Base-by-base conservation (phyloP, 1,140 invertebrate genomes). In the Eubasilissa regina region DNA sequence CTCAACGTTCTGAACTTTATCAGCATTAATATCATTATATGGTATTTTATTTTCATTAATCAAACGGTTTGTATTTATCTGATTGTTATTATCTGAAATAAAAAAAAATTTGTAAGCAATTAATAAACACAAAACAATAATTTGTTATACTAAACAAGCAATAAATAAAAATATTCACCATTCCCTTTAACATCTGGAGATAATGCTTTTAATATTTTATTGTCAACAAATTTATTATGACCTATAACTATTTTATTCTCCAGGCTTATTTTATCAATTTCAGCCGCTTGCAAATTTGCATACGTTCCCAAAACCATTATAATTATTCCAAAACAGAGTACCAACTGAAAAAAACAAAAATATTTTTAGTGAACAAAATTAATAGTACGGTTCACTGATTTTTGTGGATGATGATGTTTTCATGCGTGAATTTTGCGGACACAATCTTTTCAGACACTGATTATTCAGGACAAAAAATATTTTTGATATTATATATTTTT, bases 241-340 rank as follows among this genome's bases (percentile, higher is more conserved):
- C 73, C 56, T 45, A 66, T 25, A 9, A 56, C 12, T 15, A 81
- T 19, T 79, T 75, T 80, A 56, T 78, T 66, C 44, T 79, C 72
- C 12, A 76, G 43, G n/a, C 88, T 86, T 0, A 89, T 88, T 48
- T 86, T 87, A 66, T 89, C 87, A 17, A 89, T 89, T 12, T 95
- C 94, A 4, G 93, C 92, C 0, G 94, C 93, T 86, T 93, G 93
- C 47, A 97, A 87, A 86, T 96, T 97, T 4, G 95, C 94, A 85
- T 95, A 97, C 0, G 96, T 97, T 79, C 96, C 95, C 17, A 97
- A 88, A 8, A 97, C 91, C 91, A 97, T 93, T 48, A 97, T 93
- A 45, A 93, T 90, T 10, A 97, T 88, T 0, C 96, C 96, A 84
- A 95, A 87, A 25, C 94, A 87, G 72, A 97, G 87, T 48, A 96